phyloP scores from a whole-genome alignment of 1,140 invertebrate species.

The Drosophila biarmipes region DNA sequence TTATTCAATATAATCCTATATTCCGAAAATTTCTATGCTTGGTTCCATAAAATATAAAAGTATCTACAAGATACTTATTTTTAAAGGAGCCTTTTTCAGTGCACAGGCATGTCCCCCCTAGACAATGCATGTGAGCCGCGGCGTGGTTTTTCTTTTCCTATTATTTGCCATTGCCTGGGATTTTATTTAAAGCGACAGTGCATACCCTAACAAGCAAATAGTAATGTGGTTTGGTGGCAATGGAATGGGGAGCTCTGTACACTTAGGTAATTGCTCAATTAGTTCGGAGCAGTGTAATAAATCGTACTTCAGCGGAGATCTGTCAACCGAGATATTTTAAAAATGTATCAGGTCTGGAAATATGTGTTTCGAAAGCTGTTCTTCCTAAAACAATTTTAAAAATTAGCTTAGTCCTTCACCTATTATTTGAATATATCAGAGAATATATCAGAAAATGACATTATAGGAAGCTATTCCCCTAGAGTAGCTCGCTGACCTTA shows the following conservation, averaged over 20 bases:
- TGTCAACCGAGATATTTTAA: not conserved
- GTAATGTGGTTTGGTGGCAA: slow-evolving; percentile 19
- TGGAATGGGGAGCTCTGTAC: slow-evolving; percentile 28
- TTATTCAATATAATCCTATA: too few species aligned
- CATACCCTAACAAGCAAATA: slow-evolving; percentile 39
- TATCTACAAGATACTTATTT: not conserved
- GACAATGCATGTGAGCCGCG: slow-evolving; percentile 62
- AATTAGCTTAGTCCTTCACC: too few species aligned
- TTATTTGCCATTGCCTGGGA: slow-evolving; percentile 12
- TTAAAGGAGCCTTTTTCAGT: not conserved
- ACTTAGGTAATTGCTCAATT: slow-evolving; percentile 43
- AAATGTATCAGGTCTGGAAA: not conserved
- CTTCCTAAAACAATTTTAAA: not conserved
- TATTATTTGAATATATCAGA: too few species aligned
- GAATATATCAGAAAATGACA: too few species aligned
- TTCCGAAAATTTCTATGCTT: too few species aligned
- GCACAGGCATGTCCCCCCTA: slow-evolving; percentile 12
- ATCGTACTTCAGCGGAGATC: not conserved
- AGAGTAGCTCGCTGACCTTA: not conserved
- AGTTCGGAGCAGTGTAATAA: not conserved
- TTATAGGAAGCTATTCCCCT: too few species aligned
- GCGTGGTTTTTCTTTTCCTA: slow-evolving; percentile 10
- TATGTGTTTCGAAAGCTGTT: not conserved
- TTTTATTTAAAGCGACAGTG: slow-evolving; percentile 2
- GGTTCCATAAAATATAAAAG: too few species aligned